These are phyloP conservation scores for Heliothis peltigera DNA, from an alignment of 2,888 invertebrate genomes.

Conservation along the genomic window DNA sequence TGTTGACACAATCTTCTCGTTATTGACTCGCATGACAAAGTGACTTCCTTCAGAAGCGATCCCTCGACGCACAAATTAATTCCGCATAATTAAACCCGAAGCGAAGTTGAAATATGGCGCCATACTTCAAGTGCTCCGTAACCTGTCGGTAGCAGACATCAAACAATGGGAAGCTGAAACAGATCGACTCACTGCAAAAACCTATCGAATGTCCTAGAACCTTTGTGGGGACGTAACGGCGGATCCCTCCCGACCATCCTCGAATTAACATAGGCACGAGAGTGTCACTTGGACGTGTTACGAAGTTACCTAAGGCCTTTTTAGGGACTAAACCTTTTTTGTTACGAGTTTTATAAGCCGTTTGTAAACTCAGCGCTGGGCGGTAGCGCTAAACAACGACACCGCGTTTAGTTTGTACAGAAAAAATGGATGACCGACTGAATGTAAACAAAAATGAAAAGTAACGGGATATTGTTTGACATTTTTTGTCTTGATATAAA, in stretches of 20 bases:
- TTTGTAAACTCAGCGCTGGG: background rate
- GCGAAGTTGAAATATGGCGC: conserved; percentile 47
- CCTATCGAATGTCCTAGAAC: conserved; percentile 39
- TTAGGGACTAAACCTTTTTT: background rate
- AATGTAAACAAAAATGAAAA: no score
- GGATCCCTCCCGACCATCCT: conserved; percentile 18
- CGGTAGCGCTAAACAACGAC: no score
- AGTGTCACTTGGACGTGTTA: conserved; percentile 29
- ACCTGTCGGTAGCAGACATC: conserved; percentile 48
- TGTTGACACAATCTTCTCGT: background rate
- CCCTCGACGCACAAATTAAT: conserved; percentile 46
- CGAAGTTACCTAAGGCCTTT: conserved; percentile 9
- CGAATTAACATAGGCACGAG: conserved; percentile 32
- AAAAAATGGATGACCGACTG: no score
- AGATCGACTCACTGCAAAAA: conserved; percentile 47
- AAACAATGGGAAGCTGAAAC: conserved; percentile 32
- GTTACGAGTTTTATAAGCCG: background rate
- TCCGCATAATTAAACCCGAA: conserved; percentile 57
- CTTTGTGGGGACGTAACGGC: conserved; percentile 34
- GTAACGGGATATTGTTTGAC: no score
- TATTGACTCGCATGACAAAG: conserved; percentile 8
- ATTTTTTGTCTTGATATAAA: no score
- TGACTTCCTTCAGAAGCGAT: conserved; percentile 20
- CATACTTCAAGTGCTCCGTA: conserved; percentile 48
- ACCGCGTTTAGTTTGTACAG: no score